Evolutionary conservation across 2,888 invertebrate genomes (phyloP), one percentile per base, ranked within the genome.

Genomic region (Quadroppia sp.): DNA sequence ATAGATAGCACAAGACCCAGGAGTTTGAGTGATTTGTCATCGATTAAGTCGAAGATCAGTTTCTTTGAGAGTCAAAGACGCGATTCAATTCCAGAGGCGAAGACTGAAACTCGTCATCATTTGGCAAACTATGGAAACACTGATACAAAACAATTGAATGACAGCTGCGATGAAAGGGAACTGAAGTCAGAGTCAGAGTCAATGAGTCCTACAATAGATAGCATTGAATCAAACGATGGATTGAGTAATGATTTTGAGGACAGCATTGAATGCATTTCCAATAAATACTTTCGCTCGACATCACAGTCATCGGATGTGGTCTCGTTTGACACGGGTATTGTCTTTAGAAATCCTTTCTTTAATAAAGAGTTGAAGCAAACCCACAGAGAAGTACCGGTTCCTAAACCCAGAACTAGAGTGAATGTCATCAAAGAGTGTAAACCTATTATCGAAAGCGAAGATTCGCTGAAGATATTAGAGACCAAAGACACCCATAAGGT

Each of bases 221-320:
- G n/a, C n/a, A n/a, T n/a, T n/a, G n/a, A n/a, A n/a, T n/a, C n/a
- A n/a, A n/a, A n/a, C n/a, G n/a, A n/a, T n/a, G n/a, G n/a, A n/a
- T n/a, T n/a, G n/a, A n/a, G n/a, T n/a, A n/a, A n/a, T n/a, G n/a
- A n/a, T n/a, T n/a, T n/a, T n/a, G n/a, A n/a, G n/a, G n/a, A n/a
- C n/a, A n/a, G n/a, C n/a, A n/a, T n/a, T n/a, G n/a, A n/a, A n/a
- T n/a, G n/a, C n/a, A n/a, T n/a, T n/a, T n/a, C n/a, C n/a, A n/a
- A n/a, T n/a, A n/a, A n/a, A n/a, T n/a, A n/a, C n/a, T n/a, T n/a
- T n/a, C n/a, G n/a, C n/a, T n/a, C n/a, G n/a, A n/a, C n/a, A n/a
- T n/a, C n/a, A n/a, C n/a, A n/a, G n/a, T n/a, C 61, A 61, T 61
- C 61, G 32, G 36, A 61, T 61, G 15, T 61, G 20, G 30, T 36